Percentiles rank a stretch among this genome's conserved stretches.
phyloP scores from a whole-genome alignment of 2,888 invertebrate genomes.

The Rutpela maculata region DNA sequence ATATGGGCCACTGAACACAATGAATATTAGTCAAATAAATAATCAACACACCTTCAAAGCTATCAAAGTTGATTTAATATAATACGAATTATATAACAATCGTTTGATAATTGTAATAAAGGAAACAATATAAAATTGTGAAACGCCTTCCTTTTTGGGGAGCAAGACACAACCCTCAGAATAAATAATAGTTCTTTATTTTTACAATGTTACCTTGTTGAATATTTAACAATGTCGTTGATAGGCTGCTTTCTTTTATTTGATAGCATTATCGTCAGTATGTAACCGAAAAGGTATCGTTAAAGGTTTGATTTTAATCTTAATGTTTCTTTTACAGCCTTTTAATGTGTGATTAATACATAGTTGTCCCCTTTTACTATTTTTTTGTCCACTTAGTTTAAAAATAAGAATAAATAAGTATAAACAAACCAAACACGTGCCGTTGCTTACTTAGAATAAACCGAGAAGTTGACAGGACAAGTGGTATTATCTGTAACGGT shows the following conservation, averaged over 20 bases:
- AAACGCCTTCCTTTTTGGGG: conserved; percentile 50
- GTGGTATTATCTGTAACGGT: neutral
- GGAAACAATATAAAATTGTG: conserved; percentile 38
- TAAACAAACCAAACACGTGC: neutral
- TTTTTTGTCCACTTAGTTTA: neutral
- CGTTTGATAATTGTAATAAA: conserved; percentile 21
- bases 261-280: neutral
- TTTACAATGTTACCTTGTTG: conserved; percentile 27
- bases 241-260: neutral
- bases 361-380: neutral
- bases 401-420: neutral
- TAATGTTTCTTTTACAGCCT: neutral
- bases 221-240: conserved; percentile 14
- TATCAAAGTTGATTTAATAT: conserved; percentile 1
- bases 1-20: conserved; percentile 1
- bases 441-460: neutral
- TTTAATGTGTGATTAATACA: neutral
- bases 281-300: neutral
- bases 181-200: conserved; percentile 41
- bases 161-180: conserved; percentile 45
- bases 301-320: neutral
- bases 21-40: conserved; percentile 1
- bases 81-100: conserved; percentile 26
- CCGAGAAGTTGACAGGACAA: neutral
- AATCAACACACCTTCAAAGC: conserved; percentile 22